A percentile compares a stretch with the other conserved stretches of the same genome.
Conservation (phyloP, 2,113 vertebrate genomes). For the Onychorhynchus coronatus region DNA sequence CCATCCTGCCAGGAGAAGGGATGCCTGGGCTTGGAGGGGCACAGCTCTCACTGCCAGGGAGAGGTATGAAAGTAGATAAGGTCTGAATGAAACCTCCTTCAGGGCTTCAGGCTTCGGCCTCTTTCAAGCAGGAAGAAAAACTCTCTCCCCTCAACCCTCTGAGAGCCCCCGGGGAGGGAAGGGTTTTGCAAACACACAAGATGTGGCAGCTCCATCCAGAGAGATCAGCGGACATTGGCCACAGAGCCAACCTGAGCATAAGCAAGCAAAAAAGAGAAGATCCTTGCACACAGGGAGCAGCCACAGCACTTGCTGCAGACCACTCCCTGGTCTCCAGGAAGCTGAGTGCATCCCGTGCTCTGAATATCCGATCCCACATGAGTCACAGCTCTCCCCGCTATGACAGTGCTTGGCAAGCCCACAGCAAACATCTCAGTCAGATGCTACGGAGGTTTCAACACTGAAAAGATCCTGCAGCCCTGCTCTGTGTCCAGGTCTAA, state of each 20-base stretch:
- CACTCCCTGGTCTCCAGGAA: neutral
- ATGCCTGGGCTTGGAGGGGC: neutral
- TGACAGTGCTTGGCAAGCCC: neutral
- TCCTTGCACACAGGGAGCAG: neutral
- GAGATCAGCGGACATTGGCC: fast-evolving
- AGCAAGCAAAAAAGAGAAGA: neutral
- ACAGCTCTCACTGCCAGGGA: neutral
- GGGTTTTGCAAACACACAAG: neutral
- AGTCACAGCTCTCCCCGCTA: neutral
- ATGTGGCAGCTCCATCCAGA: neutral
- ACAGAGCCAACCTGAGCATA: fast-evolving
- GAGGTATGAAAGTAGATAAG: fast-evolving
- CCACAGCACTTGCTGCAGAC: neutral
- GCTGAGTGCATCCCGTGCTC: fast-evolving
- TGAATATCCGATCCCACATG: fast-evolving
- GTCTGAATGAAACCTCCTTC: neutral
- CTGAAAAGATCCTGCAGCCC: neutral
- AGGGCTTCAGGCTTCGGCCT: neutral
- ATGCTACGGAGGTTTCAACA: neutral
- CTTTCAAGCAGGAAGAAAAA: neutral
- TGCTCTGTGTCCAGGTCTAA: neutral
- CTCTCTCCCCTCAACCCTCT: neutral
- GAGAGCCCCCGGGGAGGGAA: neutral
- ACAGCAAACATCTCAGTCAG: neutral
- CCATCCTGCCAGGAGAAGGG: neutral